These are phyloP conservation scores for Dreissena polymorpha DNA, from an alignment of 1,140 invertebrate genomes.

Conservation along the genomic window DNA sequence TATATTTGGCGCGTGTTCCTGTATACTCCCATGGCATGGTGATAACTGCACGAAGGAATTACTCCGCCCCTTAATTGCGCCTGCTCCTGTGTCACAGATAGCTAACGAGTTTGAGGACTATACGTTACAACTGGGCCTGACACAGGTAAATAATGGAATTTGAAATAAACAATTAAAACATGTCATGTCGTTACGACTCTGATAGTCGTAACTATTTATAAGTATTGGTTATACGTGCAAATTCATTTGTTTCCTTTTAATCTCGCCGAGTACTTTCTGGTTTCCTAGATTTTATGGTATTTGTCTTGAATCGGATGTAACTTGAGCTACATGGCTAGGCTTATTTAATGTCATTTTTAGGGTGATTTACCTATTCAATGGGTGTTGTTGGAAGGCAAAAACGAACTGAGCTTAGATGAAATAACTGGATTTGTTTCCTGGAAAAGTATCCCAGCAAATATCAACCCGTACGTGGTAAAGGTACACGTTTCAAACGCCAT, in stretches of 20 bases:
- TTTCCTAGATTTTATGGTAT: too few species aligned
- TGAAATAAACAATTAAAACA: too few species aligned
- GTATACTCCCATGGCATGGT: slow-evolving; percentile 55
- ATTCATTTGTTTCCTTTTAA: too few species aligned
- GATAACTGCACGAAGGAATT: slow-evolving; percentile 45
- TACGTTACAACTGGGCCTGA: slow-evolving; percentile 31
- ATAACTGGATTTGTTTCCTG: slow-evolving; percentile 45
- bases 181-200: too few species aligned
- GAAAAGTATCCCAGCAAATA: slow-evolving; percentile 28
- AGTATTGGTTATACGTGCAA: too few species aligned
- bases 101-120: slow-evolving; percentile 43
- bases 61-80: slow-evolving; percentile 42
- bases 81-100: not conserved
- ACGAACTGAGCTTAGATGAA: slow-evolving; percentile 48
- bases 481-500: slow-evolving; percentile 42
- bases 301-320: too few species aligned
- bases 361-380: slow-evolving; percentile 53
- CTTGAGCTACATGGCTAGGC: too few species aligned
- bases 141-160: too few species aligned
- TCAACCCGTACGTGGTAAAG: slow-evolving; percentile 29
- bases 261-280: too few species aligned
- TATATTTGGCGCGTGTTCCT: slow-evolving; percentile 52
- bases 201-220: too few species aligned
- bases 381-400: slow-evolving; percentile 35
- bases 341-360: too few species aligned